A percentile compares a stretch with the other conserved stretches of the same genome.
Conservation (phyloP, 2,797 vertebrate species). For the Galago senegalensis region DNA sequence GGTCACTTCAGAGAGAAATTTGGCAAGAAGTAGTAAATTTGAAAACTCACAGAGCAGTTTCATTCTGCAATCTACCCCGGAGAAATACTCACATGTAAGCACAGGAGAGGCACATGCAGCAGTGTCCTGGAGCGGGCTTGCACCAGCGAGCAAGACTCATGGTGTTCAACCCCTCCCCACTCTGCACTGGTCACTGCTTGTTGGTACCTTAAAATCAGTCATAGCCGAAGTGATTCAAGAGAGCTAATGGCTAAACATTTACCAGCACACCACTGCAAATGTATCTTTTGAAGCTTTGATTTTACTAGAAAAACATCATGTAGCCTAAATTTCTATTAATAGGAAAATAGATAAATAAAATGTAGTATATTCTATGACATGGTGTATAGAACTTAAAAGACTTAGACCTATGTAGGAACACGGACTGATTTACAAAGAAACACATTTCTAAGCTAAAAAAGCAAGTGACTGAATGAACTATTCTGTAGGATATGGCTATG, state of each 20-base stretch:
- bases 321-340: background rate
- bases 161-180: background rate
- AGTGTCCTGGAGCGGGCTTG: fast-evolving
- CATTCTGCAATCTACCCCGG: background rate
- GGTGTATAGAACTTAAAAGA: background rate
- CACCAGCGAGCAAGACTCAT: fast-evolving
- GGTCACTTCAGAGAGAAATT: background rate
- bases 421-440: background rate
- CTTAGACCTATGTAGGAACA: background rate
- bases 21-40: background rate
- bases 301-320: background rate
- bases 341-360: background rate
- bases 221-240: background rate
- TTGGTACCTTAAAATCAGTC: background rate
- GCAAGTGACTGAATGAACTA: background rate
- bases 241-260: background rate
- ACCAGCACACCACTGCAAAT: background rate
- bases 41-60: background rate
- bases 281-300: background rate
- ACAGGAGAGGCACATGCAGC: fast-evolving
- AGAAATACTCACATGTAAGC: fast-evolving
- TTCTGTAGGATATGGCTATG: background rate
- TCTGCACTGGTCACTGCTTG: background rate
- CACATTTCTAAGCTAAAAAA: background rate
- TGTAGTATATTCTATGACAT: background rate